Percentiles rank a stretch among this genome's conserved stretches.
phyloP scores from a whole-genome alignment of 1,140 invertebrate species.

The Cotesia typhae region DNA sequence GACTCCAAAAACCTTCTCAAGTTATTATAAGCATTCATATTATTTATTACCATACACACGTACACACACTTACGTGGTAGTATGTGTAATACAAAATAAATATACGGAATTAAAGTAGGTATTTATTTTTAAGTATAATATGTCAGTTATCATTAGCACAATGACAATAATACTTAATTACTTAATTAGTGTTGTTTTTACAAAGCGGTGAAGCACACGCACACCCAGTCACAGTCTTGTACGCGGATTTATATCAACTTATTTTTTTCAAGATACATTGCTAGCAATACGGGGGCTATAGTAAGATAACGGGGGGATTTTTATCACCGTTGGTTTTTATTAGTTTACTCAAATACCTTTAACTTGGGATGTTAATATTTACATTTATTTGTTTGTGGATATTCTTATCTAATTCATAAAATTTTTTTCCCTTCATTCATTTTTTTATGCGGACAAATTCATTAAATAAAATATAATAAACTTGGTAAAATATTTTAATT shows the following conservation, averaged over 20 bases:
- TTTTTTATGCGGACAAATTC: too few species aligned
- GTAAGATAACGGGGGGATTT: neutral
- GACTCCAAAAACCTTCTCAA: conserved; percentile 10
- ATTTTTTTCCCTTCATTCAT: too few species aligned
- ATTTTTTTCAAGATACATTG: conserved; percentile 2
- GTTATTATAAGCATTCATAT: conserved; percentile 22
- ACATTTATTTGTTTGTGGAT: too few species aligned
- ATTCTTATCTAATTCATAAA: too few species aligned
- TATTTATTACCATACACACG: conserved; percentile 23
- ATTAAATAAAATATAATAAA: too few species aligned
- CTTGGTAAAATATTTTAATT: too few species aligned
- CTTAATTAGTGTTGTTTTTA: conserved; percentile 44
- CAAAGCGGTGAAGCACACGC: conserved; percentile 48
- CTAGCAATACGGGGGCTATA: conserved; percentile 25
- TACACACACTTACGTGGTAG: neutral
- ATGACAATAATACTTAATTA: conserved; percentile 38
- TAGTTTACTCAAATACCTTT: conserved; percentile 8
- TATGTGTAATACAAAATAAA: conserved; percentile 16
- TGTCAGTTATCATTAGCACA: conserved; percentile 39
- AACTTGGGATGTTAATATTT: too few species aligned
- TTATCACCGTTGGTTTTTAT: neutral
- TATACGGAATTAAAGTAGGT: too few species aligned
- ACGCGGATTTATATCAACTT: conserved; percentile 31
- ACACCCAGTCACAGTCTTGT: conserved; percentile 36
- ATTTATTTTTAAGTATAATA: conserved; percentile 20